These are phyloP conservation scores for Ctenoplectra terminalis DNA, from an alignment of 1,140 invertebrate species.

Conservation along the genomic window DNA sequence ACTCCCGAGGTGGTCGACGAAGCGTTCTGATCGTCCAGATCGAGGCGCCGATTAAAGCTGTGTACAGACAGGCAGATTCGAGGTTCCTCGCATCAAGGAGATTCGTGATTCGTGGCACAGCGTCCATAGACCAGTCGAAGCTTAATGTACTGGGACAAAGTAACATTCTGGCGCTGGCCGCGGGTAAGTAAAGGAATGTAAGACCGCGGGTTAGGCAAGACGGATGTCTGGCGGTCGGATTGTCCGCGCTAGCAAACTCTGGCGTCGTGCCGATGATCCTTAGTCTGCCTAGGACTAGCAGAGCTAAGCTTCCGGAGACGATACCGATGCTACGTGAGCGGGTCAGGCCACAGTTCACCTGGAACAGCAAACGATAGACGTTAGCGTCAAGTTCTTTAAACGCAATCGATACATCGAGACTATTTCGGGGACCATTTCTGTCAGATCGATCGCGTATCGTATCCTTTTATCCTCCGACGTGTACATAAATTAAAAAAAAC, in stretches of 20 bases:
- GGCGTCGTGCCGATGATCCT: conserved; percentile 82
- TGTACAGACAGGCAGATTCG: conserved; percentile 88
- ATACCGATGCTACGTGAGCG: conserved; percentile 73
- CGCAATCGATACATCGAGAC: too few species aligned
- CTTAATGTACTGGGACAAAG: conserved; percentile 92
- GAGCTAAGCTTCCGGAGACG: conserved; percentile 77
- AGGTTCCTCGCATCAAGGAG: conserved; percentile 90
- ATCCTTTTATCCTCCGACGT: not conserved
- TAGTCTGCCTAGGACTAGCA: conserved; percentile 78
- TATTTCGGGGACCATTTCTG: too few species aligned
- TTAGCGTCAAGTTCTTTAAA: too few species aligned
- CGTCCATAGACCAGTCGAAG: conserved; percentile 98
- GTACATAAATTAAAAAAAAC: not conserved
- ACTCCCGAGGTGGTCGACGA: conserved; percentile 50
- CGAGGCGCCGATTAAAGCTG: conserved; percentile 77
- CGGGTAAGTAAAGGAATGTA: conserved; percentile 94
- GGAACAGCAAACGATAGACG: conserved; percentile 6
- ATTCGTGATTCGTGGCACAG: conserved; percentile 90
- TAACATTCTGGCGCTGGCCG: conserved; percentile 92
- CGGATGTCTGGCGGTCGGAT: conserved; percentile 92
- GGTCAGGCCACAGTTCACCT: conserved; percentile 69
- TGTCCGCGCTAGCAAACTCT: conserved; percentile 94
- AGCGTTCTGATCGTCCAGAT: conserved; percentile 75
- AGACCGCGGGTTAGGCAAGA: conserved; percentile 88
- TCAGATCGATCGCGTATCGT: too few species aligned